Conservation (phyloP, 2,888 invertebrate genomes). For the Panzeria rudis region DNA sequence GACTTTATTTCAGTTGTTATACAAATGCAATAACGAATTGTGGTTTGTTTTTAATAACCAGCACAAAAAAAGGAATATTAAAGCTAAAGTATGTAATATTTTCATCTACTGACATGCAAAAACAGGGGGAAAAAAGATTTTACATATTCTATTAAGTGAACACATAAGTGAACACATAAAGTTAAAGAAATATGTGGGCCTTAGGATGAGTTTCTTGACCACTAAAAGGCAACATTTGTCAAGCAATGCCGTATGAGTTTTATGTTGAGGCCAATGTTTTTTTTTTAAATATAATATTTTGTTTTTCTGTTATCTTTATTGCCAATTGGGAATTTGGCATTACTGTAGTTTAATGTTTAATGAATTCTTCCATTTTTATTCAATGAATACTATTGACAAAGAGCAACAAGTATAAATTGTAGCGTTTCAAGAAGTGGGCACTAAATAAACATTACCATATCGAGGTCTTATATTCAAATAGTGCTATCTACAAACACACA, state of each 20-base stretch:
- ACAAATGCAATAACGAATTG: constrained; percentile 63
- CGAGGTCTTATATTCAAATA: no score
- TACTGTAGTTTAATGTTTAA: no score
- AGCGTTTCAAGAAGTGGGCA: no score
- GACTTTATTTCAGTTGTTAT: constrained; percentile 54
- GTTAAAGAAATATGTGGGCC: constrained; percentile 3
- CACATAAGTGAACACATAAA: neutral
- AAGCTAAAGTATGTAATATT: constrained; percentile 1
- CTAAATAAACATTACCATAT: no score
- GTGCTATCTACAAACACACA: no score
- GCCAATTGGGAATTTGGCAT: no score
- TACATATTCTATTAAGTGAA: constrained; percentile 2
- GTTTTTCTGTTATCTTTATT: no score
- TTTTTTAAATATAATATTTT: no score
- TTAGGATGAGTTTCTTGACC: constrained; percentile 23
- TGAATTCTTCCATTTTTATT: no score
- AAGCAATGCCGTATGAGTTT: neutral
- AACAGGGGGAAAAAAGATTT: neutral
- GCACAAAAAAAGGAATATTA: neutral
- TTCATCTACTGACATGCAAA: constrained; percentile 34
- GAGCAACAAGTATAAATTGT: no score
- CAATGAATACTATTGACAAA: no score
- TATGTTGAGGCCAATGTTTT: neutral
- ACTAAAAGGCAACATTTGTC: constrained; percentile 8
- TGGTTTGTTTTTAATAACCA: constrained; percentile 24